Base-by-base conservation (phyloP, 1,140 invertebrate species). In the Tenebrio molitor region DNA sequence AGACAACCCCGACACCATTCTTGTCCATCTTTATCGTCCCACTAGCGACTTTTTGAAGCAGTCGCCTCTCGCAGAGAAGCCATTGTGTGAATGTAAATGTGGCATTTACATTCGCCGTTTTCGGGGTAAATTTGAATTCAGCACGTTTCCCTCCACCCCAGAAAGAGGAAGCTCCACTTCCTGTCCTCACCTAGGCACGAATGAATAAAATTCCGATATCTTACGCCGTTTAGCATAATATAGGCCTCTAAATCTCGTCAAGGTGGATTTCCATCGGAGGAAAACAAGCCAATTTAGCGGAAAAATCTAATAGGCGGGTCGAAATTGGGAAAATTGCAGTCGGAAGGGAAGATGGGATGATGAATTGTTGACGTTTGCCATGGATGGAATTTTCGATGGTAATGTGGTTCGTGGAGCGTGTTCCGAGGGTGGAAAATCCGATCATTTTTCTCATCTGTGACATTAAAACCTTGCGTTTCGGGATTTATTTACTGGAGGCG, bases 181-280 rank as follows among this genome's bases (percentile, higher is more conserved):
- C 23, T 58, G 23, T 58, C 23, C 50, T 25, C 23, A 58, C 50
- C 50, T 58, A 29, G 23, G 23, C 50, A 58, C 50, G 23, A 58
- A 58, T 58, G 50, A 21, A 58, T 58, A 58, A 58, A 58, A 58
- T 58, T 58, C 50, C 50, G 50, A 58, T 58, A 33, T 25, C 50
- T 58, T 58, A 58, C 21, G 12, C n/a, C 50, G 50, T 58, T 58
- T 58, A 58, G 50, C 50, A 58, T 58, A 58, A 58, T 58, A 58
- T 58, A 12, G 50, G 25, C 50, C 21, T 29, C n/a, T 29, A 66
- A 42, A 66, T 66, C 64, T 66, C 39, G 64, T 66, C 36, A 44
- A 66, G 42, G 36, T 66, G 42, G 36, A 66, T 44, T 42, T 41
- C 42, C 25, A 66, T 41, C 36, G n/a, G 36, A 23, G 19, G 42